A percentile compares a stretch with the other conserved stretches of the same genome.
These are phyloP conservation scores for Neodiprion lecontei DNA, from an alignment of 1,140 invertebrate genomes.

Conservation along the genomic window DNA sequence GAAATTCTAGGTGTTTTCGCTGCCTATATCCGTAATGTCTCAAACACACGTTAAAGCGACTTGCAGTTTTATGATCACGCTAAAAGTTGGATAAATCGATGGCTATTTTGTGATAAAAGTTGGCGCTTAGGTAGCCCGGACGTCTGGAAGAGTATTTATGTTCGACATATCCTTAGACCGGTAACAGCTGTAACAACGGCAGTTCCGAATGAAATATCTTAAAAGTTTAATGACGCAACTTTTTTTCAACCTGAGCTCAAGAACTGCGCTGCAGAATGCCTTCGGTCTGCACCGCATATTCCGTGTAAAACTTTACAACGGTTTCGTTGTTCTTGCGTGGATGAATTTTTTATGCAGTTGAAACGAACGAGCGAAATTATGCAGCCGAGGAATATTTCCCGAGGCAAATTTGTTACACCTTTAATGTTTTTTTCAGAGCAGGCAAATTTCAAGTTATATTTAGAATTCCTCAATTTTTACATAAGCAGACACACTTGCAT, in stretches of 20 bases:
- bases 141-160: not conserved
- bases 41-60: too few relatives aligned
- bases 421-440: too few relatives aligned
- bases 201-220: not conserved
- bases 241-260: not conserved
- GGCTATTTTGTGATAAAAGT: not conserved
- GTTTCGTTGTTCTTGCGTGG: not conserved
- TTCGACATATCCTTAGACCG: not conserved
- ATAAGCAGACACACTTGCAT: too few relatives aligned
- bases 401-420: too few relatives aligned
- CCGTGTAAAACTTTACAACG: not conserved
- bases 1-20: too few relatives aligned
- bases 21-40: too few relatives aligned
- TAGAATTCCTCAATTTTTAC: too few relatives aligned
- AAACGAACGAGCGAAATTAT: too few relatives aligned
- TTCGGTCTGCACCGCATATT: conserved; percentile 1
- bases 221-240: not conserved
- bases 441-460: too few relatives aligned
- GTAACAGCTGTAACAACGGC: conserved; percentile 2
- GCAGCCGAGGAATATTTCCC: too few relatives aligned
- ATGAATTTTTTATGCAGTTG: too few relatives aligned
- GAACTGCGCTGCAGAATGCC: not conserved
- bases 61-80: too few relatives aligned
- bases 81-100: not conserved
- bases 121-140: not conserved